Conservation (phyloP, 2,113 vertebrate species). For the Gymnarchus niloticus region DNA sequence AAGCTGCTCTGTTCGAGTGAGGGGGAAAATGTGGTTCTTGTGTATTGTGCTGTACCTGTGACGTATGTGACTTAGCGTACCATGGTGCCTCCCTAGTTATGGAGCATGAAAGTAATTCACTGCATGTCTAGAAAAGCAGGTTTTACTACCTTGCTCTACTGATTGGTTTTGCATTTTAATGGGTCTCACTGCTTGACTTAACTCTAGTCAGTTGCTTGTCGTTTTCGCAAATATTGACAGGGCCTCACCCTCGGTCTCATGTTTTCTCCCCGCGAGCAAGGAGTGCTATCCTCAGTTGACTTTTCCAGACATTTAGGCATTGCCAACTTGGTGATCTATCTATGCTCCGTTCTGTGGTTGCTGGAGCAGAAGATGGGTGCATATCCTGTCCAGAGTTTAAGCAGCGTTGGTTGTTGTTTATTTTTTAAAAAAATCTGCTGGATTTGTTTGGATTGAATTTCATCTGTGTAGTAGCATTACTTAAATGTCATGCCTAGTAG, state of each 20-base stretch:
- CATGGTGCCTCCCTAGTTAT: background rate
- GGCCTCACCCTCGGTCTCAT: background rate
- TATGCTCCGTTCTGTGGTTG: background rate
- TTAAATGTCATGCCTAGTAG: background rate
- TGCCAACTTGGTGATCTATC: background rate
- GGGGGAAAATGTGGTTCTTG: background rate
- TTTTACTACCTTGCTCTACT: background rate
- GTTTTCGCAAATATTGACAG: constrained; percentile 7
- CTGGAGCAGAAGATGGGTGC: background rate
- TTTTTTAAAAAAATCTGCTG: background rate
- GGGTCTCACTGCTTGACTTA: background rate
- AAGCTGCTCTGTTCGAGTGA: background rate
- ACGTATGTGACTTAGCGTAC: background rate
- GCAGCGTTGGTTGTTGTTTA: background rate
- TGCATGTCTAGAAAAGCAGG: background rate
- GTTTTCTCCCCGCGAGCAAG: background rate
- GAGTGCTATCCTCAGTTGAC: background rate
- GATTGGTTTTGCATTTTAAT: background rate
- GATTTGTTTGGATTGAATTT: background rate
- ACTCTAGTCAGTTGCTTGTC: background rate
- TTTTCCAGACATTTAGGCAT: background rate
- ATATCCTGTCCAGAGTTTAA: background rate
- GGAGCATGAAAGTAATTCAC: background rate
- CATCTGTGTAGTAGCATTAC: background rate
- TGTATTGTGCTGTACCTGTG: background rate